Percentiles rank a stretch among this genome's conserved stretches.
Evolutionary conservation across 2,113 vertebrate genomes (phyloP).

Genomic region (Dinomys branickii): DNA sequence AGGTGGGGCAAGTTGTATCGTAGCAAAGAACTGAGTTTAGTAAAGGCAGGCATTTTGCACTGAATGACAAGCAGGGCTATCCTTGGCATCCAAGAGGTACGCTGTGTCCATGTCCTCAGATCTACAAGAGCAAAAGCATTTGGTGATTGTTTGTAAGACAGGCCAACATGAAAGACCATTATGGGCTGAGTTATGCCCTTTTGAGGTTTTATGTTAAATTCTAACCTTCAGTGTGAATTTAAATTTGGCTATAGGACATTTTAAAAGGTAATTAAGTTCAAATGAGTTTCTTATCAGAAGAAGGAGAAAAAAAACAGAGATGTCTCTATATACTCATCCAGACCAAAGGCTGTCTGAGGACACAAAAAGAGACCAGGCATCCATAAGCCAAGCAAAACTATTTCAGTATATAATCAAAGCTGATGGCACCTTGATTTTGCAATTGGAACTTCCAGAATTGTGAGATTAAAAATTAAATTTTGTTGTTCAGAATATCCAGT

Average conservation of each 20-base stretch:
- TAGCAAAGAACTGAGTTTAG: not conserved
- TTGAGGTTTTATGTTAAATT: not conserved
- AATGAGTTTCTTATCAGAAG: not conserved
- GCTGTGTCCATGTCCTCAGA: not conserved
- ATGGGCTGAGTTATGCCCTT: not conserved
- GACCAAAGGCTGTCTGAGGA: not conserved
- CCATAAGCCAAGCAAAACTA: not conserved
- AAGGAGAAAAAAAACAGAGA: not conserved
- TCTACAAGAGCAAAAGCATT: not conserved
- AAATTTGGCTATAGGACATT: not conserved
- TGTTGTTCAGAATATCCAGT: not conserved
- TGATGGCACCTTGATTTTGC: not conserved
- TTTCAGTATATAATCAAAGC: not conserved
- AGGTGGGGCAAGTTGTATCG: not conserved
- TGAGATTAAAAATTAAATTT: slow-evolving; percentile 2
- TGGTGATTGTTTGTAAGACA: not conserved
- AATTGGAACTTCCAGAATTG: not conserved
- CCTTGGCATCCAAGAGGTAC: not conserved
- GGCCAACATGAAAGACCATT: not conserved
- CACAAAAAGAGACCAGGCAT: not conserved
- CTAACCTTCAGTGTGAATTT: not conserved
- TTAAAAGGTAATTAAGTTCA: slow-evolving; percentile 9
- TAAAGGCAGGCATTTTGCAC: not conserved
- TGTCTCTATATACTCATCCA: not conserved
- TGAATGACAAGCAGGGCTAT: not conserved